These are phyloP conservation scores for Drosophila algonquin DNA, from an alignment of 2,888 invertebrate genomes.

Conservation along the genomic window DNA sequence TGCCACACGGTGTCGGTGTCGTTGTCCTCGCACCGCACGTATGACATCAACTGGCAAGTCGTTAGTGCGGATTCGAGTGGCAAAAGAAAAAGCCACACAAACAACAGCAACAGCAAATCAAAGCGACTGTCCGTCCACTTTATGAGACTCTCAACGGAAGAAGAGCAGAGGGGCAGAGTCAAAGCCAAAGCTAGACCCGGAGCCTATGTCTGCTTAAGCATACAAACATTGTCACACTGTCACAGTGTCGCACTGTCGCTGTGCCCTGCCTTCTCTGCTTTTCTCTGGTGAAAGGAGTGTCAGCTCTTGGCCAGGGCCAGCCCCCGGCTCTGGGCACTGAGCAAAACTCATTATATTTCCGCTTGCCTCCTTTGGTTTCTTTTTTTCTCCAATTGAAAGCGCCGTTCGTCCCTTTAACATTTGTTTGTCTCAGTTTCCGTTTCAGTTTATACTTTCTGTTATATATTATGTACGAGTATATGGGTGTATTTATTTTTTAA, in stretches of 20 bases:
- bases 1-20: constrained; percentile 34
- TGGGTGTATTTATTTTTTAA: constrained; percentile 34
- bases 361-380: constrained; percentile 31
- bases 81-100: constrained; percentile 52
- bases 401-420: constrained; percentile 40
- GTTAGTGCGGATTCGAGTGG: constrained; percentile 62
- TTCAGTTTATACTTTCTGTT: constrained; percentile 17
- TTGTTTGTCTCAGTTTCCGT: constrained; percentile 37
- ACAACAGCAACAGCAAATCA: constrained; percentile 61
- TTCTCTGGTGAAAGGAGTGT: constrained; percentile 52
- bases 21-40: constrained; percentile 53
- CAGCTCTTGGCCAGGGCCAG: constrained; percentile 68
- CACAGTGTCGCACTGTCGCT: background rate
- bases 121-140: constrained; percentile 79
- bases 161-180: background rate
- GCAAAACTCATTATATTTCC: constrained; percentile 75
- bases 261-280: background rate
- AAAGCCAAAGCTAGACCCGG: background rate
- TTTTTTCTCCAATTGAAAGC: constrained; percentile 65
- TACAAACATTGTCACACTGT: constrained; percentile 18
- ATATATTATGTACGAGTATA: background rate
- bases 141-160: constrained; percentile 62
- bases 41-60: constrained; percentile 76
- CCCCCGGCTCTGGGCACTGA: constrained; percentile 59
- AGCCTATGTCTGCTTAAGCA: constrained; percentile 28